These are phyloP conservation scores for Volucella zonaria DNA, from an alignment of 2,888 invertebrate genomes.

Conservation along the genomic window DNA sequence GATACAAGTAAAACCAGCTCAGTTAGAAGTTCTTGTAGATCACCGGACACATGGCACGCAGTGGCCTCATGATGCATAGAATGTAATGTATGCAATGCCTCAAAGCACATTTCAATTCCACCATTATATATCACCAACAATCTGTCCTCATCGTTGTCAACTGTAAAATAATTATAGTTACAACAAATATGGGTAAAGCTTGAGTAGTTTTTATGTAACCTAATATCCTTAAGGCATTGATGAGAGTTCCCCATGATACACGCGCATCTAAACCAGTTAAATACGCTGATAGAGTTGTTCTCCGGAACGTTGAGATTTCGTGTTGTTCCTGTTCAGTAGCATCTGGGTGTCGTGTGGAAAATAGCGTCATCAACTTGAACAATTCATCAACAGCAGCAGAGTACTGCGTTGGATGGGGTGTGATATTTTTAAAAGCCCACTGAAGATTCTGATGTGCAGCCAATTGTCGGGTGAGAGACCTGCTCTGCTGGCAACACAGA, in stretches of 20 bases:
- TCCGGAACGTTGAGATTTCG: conserved; percentile 92
- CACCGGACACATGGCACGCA: conserved; percentile 92
- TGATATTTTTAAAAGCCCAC: conserved; percentile 98
- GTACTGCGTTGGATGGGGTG: conserved; percentile 97
- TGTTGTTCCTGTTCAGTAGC: conserved; percentile 89
- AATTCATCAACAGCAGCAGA: conserved; percentile 95
- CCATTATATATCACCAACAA: conserved; percentile 95
- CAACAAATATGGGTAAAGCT: not conserved
- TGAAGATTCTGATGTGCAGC: conserved; percentile 97
- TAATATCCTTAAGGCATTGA: conserved; percentile 93
- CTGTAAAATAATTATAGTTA: conserved; percentile 77
- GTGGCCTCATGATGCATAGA: conserved; percentile 97
- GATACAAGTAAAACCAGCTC: conserved; percentile 89
- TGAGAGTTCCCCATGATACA: conserved; percentile 96
- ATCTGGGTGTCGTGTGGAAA: conserved; percentile 92
- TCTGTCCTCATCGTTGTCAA: conserved; percentile 94
- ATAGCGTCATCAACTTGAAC: conserved; percentile 93
- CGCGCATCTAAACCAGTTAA: conserved; percentile 94
- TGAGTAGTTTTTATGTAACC: conserved; percentile 74
- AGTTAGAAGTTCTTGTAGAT: conserved; percentile 91
- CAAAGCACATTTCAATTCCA: conserved; percentile 87
- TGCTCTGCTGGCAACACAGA: conserved; percentile 94
- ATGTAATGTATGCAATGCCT: conserved; percentile 95
- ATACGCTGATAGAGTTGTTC: conserved; percentile 94
- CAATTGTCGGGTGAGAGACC: conserved; percentile 91